Evolutionary conservation across 1,140 invertebrate genomes (phyloP).

Genomic region (Nylanderia fulva): DNA sequence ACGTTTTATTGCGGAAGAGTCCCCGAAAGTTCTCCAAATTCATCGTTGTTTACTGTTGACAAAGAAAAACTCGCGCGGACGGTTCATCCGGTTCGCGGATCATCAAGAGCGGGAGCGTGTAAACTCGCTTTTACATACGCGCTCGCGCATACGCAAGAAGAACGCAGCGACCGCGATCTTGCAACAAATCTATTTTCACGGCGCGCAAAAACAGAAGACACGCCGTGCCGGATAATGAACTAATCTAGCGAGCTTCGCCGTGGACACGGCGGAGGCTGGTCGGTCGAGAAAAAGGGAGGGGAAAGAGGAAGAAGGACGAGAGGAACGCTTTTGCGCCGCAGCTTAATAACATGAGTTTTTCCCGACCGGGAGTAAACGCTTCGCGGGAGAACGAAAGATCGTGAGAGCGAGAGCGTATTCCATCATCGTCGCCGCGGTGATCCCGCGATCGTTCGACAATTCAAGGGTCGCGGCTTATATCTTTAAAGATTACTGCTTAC

Average conservation of each 20-base stretch:
- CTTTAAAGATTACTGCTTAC: too few relatives aligned
- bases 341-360: constrained; percentile 80
- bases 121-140: constrained; percentile 44
- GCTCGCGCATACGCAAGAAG: constrained; percentile 69
- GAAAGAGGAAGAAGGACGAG: constrained; percentile 53
- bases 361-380: constrained; percentile 68
- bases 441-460: constrained; percentile 22
- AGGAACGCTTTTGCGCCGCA: constrained; percentile 68
- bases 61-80: neutral
- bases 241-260: constrained; percentile 75
- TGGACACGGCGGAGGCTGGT: constrained; percentile 44
- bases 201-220: constrained; percentile 78
- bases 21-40: neutral
- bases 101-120: constrained; percentile 11
- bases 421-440: constrained; percentile 13
- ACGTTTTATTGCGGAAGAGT: neutral
- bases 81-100: constrained; percentile 39
- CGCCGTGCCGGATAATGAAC: constrained; percentile 78
- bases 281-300: constrained; percentile 25
- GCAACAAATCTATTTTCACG: constrained; percentile 81
- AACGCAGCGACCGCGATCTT: constrained; percentile 74
- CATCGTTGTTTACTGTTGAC: neutral
- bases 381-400: constrained; percentile 36
- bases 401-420: constrained; percentile 51
- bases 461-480: neutral